Conservation (phyloP, 2,797 vertebrate species). For the Limnodromus scolopaceus region DNA sequence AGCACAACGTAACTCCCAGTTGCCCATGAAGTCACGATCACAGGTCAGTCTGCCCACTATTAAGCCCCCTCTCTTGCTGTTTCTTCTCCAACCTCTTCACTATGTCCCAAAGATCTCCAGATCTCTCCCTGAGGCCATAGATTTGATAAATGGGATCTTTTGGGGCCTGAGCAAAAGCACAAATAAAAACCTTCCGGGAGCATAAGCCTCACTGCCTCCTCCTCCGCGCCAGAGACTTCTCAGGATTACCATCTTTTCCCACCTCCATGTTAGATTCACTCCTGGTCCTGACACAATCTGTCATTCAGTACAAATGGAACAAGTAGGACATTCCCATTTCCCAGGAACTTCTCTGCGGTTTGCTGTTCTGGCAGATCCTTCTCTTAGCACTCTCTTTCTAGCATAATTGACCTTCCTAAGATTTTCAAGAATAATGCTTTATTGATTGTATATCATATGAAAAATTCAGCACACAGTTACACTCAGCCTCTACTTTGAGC, state of each 20-base stretch:
- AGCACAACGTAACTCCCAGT: not conserved
- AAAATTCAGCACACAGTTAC: not conserved
- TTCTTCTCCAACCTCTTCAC: not conserved
- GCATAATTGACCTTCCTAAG: not conserved
- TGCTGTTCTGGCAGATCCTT: not conserved
- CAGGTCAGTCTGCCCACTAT: not conserved
- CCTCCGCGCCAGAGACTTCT: not conserved
- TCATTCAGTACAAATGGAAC: accelerated
- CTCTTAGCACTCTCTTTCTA: not conserved
- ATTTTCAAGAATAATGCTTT: not conserved
- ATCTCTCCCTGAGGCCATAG: not conserved
- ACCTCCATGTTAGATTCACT: not conserved
- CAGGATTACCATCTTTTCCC: not conserved
- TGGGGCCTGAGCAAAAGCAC: not conserved
- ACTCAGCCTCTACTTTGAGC: not conserved
- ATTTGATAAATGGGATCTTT: not conserved
- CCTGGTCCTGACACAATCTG: not conserved
- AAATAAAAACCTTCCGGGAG: not conserved
- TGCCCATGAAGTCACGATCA: not conserved
- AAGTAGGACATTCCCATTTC: not conserved
- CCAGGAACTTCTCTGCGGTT: not conserved
- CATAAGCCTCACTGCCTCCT: not conserved
- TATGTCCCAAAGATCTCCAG: not conserved
- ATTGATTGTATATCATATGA: not conserved
- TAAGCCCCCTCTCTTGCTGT: not conserved